Percentiles rank a stretch among this genome's conserved stretches.
Evolutionary conservation across 2,888 invertebrate species (phyloP).

Genomic region (Bombylius major): DNA sequence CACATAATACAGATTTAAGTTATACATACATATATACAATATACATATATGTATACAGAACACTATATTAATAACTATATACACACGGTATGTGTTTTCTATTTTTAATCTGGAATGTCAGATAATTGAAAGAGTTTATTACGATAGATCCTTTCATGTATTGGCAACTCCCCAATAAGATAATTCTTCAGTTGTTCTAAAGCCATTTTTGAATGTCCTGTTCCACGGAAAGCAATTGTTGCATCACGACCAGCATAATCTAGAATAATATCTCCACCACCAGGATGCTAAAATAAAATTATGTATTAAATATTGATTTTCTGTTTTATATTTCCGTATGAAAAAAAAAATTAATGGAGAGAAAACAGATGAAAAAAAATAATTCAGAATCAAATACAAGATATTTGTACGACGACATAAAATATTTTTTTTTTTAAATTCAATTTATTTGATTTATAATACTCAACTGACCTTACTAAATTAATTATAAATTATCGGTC

Average conservation of each 20-base stretch:
- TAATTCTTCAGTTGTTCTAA: conserved; percentile 52
- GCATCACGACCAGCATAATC: conserved; percentile 80
- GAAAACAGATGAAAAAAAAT: background rate
- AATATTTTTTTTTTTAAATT: no score
- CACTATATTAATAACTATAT: no score
- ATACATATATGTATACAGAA: no score
- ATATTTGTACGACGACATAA: background rate
- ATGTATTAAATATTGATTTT: conserved; percentile 1
- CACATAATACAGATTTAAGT: no score
- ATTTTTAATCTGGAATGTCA: conserved; percentile 27
- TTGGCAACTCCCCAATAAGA: conserved; percentile 62
- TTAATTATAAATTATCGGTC: no score
- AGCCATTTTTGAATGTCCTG: conserved; percentile 61
- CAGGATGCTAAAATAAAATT: conserved; percentile 55
- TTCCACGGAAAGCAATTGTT: conserved; percentile 66
- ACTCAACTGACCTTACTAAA: no score
- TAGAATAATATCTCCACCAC: conserved; percentile 66
- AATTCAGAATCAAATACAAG: background rate
- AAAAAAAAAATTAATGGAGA: conserved; percentile 4
- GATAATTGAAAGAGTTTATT: conserved; percentile 18
- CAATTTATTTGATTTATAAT: no score
- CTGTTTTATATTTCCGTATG: background rate
- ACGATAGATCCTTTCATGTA: conserved; percentile 59
- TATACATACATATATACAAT: no score
- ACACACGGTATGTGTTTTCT: background rate